These are phyloP conservation scores for Tenebrio molitor DNA, from an alignment of 1,140 invertebrate genomes.

Conservation along the genomic window DNA sequence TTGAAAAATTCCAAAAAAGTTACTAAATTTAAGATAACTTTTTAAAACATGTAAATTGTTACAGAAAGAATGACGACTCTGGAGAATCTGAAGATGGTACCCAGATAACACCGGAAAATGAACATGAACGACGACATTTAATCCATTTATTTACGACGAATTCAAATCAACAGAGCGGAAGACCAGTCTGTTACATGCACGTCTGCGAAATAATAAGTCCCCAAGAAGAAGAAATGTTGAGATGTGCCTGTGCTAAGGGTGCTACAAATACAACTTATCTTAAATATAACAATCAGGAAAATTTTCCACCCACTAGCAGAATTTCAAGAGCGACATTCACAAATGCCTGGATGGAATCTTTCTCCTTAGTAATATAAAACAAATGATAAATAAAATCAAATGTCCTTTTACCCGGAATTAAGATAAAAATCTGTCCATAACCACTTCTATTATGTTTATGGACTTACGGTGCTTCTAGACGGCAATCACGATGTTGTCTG, in stretches of 20 bases:
- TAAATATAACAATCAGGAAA: neutral
- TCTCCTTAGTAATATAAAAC: slow-evolving; percentile 15
- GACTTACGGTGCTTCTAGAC: too few relatives aligned
- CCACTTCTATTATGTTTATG: too few relatives aligned
- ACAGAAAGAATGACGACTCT: neutral
- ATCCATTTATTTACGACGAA: slow-evolving; percentile 41
- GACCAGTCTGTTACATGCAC: slow-evolving; percentile 47
- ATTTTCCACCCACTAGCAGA: neutral
- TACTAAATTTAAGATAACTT: too few relatives aligned
- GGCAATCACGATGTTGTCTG: neutral
- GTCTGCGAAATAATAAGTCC: slow-evolving; percentile 50
- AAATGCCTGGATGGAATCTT: slow-evolving; percentile 52
- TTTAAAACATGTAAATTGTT: too few relatives aligned
- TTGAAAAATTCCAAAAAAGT: too few relatives aligned
- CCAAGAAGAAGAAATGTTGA: slow-evolving; percentile 53
- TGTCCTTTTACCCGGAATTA: neutral
- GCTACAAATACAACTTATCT: slow-evolving; percentile 18
- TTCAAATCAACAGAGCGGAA: slow-evolving; percentile 27
- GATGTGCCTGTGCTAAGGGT: slow-evolving; percentile 54
- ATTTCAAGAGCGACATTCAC: slow-evolving; percentile 51
- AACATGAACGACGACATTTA: slow-evolving; percentile 38
- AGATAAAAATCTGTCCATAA: too few relatives aligned
- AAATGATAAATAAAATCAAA: neutral
- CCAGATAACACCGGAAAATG: neutral
- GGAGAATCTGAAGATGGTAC: neutral